Evolutionary conservation across 2,113 vertebrate genomes (phyloP).

Genomic region (Melanerpes formicivorus): DNA sequence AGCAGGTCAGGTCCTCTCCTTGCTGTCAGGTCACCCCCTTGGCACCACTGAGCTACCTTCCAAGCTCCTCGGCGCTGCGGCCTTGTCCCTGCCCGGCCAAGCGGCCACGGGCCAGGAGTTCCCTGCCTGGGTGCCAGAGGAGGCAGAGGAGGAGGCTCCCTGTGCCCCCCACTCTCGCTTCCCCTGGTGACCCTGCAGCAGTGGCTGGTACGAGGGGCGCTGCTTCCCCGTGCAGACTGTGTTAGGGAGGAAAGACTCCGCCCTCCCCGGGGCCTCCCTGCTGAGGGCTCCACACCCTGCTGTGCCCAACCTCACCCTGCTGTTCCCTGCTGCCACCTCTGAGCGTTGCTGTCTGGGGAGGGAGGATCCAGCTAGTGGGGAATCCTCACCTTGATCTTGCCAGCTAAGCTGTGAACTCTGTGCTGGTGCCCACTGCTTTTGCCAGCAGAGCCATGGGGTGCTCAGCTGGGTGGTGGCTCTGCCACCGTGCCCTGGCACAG

Average conservation of each 20-base stretch:
- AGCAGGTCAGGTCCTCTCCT: constrained; percentile 9
- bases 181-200: not conserved
- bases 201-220: constrained; percentile 33
- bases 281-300: fast-evolving
- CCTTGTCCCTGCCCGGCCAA: fast-evolving
- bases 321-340: not conserved
- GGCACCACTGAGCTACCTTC: not conserved
- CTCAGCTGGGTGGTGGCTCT: not conserved
- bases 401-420: constrained; percentile 41
- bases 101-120: not conserved
- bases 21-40: not conserved
- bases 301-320: not conserved
- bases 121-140: not conserved
- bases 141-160: not conserved
- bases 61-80: not conserved
- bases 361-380: not conserved
- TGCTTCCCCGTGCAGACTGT: not conserved
- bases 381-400: not conserved
- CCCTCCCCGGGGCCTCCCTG: not conserved
- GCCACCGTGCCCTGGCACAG: not conserved
- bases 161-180: not conserved
- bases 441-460: not conserved
- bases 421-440: not conserved
- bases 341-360: not conserved
- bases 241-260: not conserved